Conservation (phyloP, 1,140 invertebrate species). For the Bombus haemorrhoidalis region DNA sequence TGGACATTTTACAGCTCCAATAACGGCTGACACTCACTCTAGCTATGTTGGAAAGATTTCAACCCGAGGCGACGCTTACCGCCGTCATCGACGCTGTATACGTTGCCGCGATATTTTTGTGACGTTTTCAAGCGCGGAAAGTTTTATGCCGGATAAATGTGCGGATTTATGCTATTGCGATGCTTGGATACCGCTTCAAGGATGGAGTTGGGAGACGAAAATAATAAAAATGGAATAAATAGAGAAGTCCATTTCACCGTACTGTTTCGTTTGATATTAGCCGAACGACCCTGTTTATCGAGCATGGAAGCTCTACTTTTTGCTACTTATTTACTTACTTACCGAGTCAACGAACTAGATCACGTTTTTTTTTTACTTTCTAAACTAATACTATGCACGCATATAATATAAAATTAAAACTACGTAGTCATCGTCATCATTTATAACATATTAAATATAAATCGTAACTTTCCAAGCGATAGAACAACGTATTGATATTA, state of each 20-base stretch:
- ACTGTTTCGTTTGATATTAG: neutral
- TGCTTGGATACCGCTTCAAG: neutral
- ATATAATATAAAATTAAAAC: neutral
- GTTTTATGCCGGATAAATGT: conserved; percentile 9
- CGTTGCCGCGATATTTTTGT: conserved; percentile 47
- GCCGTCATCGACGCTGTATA: conserved; percentile 46
- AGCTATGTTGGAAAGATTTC: conserved; percentile 43
- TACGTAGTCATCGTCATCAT: neutral
- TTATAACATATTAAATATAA: neutral
- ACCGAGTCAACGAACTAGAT: neutral
- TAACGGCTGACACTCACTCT: conserved; percentile 51
- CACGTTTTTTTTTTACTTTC: neutral
- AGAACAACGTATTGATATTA: neutral
- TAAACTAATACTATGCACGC: too few relatives aligned
- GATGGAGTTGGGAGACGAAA: neutral
- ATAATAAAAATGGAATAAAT: neutral
- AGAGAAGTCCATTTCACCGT: neutral
- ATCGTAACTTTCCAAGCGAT: neutral
- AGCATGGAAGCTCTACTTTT: neutral
- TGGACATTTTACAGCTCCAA: conserved; percentile 59
- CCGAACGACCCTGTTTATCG: neutral
- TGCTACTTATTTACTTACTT: neutral
- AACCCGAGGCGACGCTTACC: conserved; percentile 39
- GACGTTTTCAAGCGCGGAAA: conserved; percentile 42
- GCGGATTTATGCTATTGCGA: conserved; percentile 13